Conservation (phyloP, 30 jellyfish, hydroid and myxozoan species). For the Turritopsis dohrnii region DNA sequence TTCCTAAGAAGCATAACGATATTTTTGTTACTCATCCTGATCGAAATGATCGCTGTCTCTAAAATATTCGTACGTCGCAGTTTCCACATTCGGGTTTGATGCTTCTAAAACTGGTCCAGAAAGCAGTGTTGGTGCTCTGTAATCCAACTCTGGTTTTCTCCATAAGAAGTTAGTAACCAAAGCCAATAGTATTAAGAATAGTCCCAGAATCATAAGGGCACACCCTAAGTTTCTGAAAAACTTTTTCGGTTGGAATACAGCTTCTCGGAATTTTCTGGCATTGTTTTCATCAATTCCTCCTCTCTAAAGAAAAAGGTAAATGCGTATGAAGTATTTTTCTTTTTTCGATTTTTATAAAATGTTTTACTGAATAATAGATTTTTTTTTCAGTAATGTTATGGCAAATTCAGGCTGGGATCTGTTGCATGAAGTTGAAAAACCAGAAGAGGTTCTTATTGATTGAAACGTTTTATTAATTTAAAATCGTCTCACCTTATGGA, state of each 20-base stretch:
- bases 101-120: background rate
- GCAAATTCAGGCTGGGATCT: background rate
- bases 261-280: slow-evolving; percentile 70
- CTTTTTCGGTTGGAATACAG: slow-evolving; percentile 48
- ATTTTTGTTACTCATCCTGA: background rate
- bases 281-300: slow-evolving; percentile 64
- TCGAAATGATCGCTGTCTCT: background rate
- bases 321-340: background rate
- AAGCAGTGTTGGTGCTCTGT: background rate
- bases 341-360: too few species aligned
- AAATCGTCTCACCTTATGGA: slow-evolving; percentile 50
- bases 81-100: background rate
- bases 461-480: too few species aligned
- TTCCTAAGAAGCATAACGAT: too few species aligned
- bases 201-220: background rate
- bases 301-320: slow-evolving; percentile 25
- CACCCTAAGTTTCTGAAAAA: slow-evolving; percentile 11
- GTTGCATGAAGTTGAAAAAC: background rate
- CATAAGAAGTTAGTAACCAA: background rate
- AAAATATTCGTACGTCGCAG: background rate
- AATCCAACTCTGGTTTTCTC: background rate
- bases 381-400: background rate
- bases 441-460: background rate
- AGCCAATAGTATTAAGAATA: background rate
- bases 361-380: background rate